Evolutionary conservation across 2,797 vertebrate species (phyloP), one percentile per base, ranked within the genome.

Genomic region (Xerus rutilus): DNA sequence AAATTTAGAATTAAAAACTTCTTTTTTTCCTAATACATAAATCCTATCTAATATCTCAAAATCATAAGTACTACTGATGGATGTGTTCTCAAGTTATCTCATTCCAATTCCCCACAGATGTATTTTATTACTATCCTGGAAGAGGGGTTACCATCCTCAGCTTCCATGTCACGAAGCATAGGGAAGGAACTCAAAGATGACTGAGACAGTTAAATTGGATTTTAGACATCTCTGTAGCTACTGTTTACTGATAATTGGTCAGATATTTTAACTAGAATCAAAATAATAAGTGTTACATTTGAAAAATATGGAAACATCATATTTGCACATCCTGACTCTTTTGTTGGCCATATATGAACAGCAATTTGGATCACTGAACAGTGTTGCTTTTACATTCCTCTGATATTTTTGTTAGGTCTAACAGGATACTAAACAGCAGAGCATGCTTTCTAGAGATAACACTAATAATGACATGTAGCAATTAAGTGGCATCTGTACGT

Each of bases 1-100:
- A 90, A 84, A 54, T 39, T 64, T 54, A 76, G 82, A 89, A 95
- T 97, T 94, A 89, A 95, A 94, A 87, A 72, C 5, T 76, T 85
- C 54, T 95, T 93, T 84, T 83, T 83, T 54, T 88, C n/a, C 59
- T 89, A 88, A 65, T 67, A 77, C 43, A 83, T 12, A 62, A 94
- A 49, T 67, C 23, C 17, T 64, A n/a, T 2, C 47, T 11, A 92
- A 47, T 93, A 65, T 87, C 39, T 67, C 62, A 47, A 28, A 49
- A 47, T 91, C 39, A 69, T 18, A 87, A 81, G 86, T 86, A 52
- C 43, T 91, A 79, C 64, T 32, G 32, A 9, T 20, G 6, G 18
- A 64, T 45, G 47, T 72, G 35, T 12, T 73, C 39, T 73, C 23
- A 43, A 77, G 47, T 49, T 32, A 13, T 57, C 59, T 49, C 8